Base-by-base conservation (phyloP, 2,797 vertebrate genomes). In the Silurus lanzhouensis region DNA sequence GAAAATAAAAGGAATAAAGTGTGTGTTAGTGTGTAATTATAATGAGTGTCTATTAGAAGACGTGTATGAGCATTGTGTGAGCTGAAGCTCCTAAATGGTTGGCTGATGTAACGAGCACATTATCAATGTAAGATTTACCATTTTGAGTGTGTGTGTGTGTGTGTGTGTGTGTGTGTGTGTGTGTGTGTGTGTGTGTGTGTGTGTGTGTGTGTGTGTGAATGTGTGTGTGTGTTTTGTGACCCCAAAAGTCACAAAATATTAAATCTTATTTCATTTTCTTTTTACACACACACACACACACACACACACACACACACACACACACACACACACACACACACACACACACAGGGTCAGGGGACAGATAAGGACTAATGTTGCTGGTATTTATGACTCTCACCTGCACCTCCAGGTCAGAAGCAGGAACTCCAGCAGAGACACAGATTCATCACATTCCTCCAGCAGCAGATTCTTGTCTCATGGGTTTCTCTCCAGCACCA, bases 371-470 rank as follows among this genome's bases (percentile, higher is more conserved):
- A 63, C 76, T 63, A 27, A 44, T 61, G 20, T 63, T n/a, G 52
- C 31, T 68, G 64, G 63, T 68, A 87, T 85, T 87, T 85, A 83
- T 81, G 72, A 82, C 63, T 76, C 83, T 85, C 81, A 83, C 74
- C 76, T 83, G 83, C 57, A 19, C 46, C 61, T 78, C 25, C 81
- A 87, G 86, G 66, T 64, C 46, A 76, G 52, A 60, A 71, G 58
- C n/a, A 55, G 63, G 19, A 63, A n/a, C 19, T 1, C 22, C 44
- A 70, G 75, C 64, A 71, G 68, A 72, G 66, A 14, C 8, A 22
- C 58, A 84, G 25, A 79, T 84, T 85, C 80, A 68, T 76, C 67
- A 83, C 85, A 88, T 87, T 88, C 88, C 79, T 75, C 8, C 72
- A 75, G 25, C 72, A 55, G 12, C 31, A 44, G 44, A 52, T 10